These are phyloP conservation scores for Uromys caudimaculatus DNA, from an alignment of 2,797 vertebrate genomes.

Conservation along the genomic window DNA sequence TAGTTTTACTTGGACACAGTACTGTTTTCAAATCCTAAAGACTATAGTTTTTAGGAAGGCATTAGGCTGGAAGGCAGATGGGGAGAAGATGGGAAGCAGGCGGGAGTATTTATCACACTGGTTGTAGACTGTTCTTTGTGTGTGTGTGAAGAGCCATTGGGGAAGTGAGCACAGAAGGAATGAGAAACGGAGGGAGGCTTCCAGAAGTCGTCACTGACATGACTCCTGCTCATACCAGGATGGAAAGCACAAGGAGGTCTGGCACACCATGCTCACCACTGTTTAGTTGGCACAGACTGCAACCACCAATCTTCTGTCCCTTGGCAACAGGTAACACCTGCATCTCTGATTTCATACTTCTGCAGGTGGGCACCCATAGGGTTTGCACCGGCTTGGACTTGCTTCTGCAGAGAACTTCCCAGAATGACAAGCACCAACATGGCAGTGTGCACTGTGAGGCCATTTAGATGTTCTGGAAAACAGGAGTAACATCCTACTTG, in stretches of 20 bases:
- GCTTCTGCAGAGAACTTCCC: background rate
- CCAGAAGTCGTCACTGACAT: background rate
- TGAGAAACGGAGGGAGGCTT: background rate
- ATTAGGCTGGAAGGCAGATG: background rate
- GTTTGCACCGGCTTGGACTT: background rate
- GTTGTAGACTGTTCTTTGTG: background rate
- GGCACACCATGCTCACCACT: conserved; percentile 62
- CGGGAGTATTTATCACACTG: background rate
- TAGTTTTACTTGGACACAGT: background rate
- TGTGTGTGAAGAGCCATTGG: background rate
- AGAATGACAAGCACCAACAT: background rate
- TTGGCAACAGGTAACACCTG: conserved; percentile 94
- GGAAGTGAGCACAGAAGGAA: background rate
- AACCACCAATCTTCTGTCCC: conserved; percentile 90
- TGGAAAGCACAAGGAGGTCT: conserved; percentile 58
- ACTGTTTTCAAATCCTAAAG: background rate
- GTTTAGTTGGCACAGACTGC: conserved; percentile 84
- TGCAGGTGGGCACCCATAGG: background rate
- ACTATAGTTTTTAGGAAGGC: background rate
- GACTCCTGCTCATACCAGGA: conserved; percentile 34
- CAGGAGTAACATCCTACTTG: conserved; percentile 62
- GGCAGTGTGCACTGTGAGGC: background rate
- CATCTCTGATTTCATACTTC: conserved; percentile 83
- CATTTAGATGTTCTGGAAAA: conserved; percentile 38
- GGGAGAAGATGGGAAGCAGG: background rate